phyloP scores from a whole-genome alignment of 53 echinoderm and acorn worm species.

The Glandiceps talaboti region DNA sequence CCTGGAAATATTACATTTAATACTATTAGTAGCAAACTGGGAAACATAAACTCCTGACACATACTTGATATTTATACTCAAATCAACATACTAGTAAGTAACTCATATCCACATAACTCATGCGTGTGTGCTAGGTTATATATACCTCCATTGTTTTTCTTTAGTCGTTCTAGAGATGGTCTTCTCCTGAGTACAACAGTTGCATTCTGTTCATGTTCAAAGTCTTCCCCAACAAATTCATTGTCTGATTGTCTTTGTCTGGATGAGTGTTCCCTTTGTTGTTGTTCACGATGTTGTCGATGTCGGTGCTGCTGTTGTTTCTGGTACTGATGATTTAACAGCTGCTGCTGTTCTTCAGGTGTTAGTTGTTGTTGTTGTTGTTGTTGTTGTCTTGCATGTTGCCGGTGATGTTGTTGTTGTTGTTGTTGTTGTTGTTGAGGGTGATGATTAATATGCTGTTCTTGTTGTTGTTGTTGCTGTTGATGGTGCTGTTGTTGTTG shows the following conservation, averaged over 20 bases:
- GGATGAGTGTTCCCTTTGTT: not conserved
- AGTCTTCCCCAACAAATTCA: not conserved
- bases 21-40: too few species aligned
- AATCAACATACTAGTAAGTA: too few species aligned
- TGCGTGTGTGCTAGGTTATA: too few species aligned
- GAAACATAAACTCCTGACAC: too few species aligned
- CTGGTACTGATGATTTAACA: not conserved
- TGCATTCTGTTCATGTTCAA: not conserved
- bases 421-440: not conserved
- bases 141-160: not conserved
- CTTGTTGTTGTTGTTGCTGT: constrained; percentile 2
- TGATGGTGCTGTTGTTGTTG: constrained; percentile 1
- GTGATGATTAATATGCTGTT: not conserved
- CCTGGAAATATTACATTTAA: too few species aligned
- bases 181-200: not conserved
- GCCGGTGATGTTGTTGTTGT: not conserved
- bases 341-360: not conserved
- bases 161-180: not conserved
- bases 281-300: not conserved
- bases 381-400: not conserved
- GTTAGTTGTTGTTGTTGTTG: not conserved
- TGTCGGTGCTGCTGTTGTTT: not conserved
- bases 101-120: too few species aligned
- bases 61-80: too few species aligned
- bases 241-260: not conserved